Base-by-base conservation (phyloP, 2,113 vertebrate genomes). In the Cebus imitator region DNA sequence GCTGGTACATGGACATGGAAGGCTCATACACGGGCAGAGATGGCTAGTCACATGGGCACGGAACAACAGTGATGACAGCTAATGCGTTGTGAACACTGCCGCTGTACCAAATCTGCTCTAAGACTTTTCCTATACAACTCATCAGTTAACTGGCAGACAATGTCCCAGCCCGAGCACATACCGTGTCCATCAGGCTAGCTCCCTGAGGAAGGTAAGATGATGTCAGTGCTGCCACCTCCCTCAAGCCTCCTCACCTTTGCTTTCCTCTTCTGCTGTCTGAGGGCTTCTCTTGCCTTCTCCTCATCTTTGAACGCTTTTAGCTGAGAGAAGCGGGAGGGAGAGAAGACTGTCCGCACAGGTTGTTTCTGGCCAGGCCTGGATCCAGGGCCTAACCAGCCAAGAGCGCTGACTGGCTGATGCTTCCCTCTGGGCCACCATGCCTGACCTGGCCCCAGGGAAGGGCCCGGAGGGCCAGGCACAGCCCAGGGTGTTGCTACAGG, bases 301-400 rank as follows among this genome's bases (percentile, higher is more conserved):
- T 99, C 99, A 0, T 99, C 99, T 98, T 99, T 99, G 64, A 99
- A 98, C 87, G 99, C 99, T 92, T 99, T 99, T 72, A 99, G 99
- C 99, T 99, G 97, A 88, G 88, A 81, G 94, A 83, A 55, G 72
- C 30, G 37, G 68, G 70, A 73, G 10, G 45, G 61, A 37, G 55
- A 64, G 68, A 90, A 21, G 70, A 43, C 58, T 16, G 35, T 37
- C 78, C 35, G 89, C 25, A 32, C 66, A 43, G 35, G 35, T 1
- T 5, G 61, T 6, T 72, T 70, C 35, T 4, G 23, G 90, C 83
- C 43, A 87, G 43, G 66, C 32, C 25, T 9, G n/a, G n/a, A 61
- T 23, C 35, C 4, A 13, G 40, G 57, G 52, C 66, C 8, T 35
- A 11, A 11, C 16, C 40, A 37, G 37, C 37, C 17, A 21, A 16